Evolutionary conservation across 2,113 vertebrate species (phyloP).

Genomic region (Taxidea taxus): DNA sequence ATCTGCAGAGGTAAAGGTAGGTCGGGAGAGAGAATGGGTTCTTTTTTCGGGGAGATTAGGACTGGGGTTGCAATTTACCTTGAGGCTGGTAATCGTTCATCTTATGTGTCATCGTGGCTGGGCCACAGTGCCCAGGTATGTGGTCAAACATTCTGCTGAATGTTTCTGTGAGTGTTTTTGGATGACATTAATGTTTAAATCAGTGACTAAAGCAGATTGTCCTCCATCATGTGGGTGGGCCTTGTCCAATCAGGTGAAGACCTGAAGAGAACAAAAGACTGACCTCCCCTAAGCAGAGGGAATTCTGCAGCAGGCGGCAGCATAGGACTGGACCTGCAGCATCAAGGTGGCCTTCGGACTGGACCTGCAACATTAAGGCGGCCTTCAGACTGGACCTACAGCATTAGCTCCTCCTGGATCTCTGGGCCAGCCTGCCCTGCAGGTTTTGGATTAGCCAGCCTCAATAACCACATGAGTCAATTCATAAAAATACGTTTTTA

Average conservation of each 20-base stretch:
- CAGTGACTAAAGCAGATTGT: neutral
- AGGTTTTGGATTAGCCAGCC: neutral
- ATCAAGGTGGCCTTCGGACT: no score
- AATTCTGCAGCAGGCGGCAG: neutral
- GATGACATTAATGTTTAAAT: neutral
- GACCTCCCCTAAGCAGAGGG: neutral
- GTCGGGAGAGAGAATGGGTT: neutral
- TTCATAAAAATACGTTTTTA: neutral
- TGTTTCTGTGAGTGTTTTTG: neutral
- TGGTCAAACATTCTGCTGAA: neutral
- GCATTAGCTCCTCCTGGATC: neutral
- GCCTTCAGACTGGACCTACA: neutral
- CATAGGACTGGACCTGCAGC: neutral
- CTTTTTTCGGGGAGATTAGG: neutral
- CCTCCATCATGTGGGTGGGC: neutral
- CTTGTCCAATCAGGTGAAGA: neutral
- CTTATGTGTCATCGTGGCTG: neutral
- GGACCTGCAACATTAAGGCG: no score
- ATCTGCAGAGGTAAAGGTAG: neutral
- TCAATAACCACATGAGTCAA: neutral
- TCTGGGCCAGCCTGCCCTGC: neutral
- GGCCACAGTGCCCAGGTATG: no score
- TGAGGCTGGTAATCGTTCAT: neutral
- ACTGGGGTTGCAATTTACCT: neutral
- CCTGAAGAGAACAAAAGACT: neutral